Percentiles rank a stretch among this genome's conserved stretches.
phyloP scores from a whole-genome alignment of 2,888 invertebrate genomes.

The Plagodis pulveraria region DNA sequence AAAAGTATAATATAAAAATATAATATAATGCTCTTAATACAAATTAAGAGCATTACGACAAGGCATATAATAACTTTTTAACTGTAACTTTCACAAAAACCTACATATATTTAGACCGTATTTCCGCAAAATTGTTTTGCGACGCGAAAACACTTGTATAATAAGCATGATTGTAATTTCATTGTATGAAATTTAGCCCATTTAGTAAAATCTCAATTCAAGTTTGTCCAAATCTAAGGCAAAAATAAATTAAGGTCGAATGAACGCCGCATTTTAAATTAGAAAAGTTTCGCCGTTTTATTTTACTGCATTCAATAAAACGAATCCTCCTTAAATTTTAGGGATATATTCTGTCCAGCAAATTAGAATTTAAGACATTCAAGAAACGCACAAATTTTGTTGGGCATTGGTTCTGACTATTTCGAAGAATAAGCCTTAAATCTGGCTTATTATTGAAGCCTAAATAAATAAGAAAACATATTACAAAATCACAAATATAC shows the following conservation, averaged over 20 bases:
- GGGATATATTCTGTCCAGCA: conserved; percentile 12
- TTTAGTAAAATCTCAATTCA: conserved; percentile 6
- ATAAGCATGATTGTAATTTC: background rate
- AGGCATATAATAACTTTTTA: too few species aligned
- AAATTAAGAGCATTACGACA: too few species aligned
- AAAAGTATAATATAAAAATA: too few species aligned
- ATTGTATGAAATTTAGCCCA: background rate
- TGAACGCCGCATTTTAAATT: conserved; percentile 30
- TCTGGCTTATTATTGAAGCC: too few species aligned
- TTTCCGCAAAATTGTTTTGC: too few species aligned
- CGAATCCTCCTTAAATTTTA: conserved; percentile 24
- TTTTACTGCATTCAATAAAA: conserved; percentile 33
- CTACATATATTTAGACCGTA: too few species aligned
- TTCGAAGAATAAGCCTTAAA: background rate
- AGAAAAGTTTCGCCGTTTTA: conserved; percentile 32
- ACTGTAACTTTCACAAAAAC: too few species aligned
- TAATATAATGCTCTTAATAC: too few species aligned
- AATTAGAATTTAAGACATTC: background rate
- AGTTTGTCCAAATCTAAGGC: conserved; percentile 11
- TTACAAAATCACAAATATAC: too few species aligned
- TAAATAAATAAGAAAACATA: too few species aligned
- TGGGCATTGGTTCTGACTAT: background rate
- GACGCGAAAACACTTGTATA: too few species aligned
- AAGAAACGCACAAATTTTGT: background rate
- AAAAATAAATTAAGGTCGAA: conserved; percentile 26